Conservation (phyloP, 2,888 invertebrate species). For the Pseudolycoriella hygida region DNA sequence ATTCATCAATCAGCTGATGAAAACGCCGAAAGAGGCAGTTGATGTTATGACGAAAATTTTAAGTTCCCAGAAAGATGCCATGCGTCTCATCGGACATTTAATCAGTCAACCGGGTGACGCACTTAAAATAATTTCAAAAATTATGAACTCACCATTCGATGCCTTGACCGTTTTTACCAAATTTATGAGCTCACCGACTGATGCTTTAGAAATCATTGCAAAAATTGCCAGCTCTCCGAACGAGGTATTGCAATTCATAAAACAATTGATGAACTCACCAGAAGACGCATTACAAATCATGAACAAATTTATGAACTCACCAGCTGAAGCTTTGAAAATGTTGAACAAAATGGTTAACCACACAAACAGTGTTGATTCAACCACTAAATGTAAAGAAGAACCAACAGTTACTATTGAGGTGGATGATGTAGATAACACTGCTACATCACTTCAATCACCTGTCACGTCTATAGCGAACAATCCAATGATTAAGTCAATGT, state of each 20-base stretch:
- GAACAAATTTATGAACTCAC: conserved; percentile 29
- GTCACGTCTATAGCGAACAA: neutral
- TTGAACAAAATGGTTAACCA: conserved; percentile 23
- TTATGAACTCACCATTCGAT: conserved; percentile 30
- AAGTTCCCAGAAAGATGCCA: conserved; percentile 26
- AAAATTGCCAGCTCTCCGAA: conserved; percentile 28
- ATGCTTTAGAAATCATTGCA: conserved; percentile 28
- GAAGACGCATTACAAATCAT: conserved; percentile 28
- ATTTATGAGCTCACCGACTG: conserved; percentile 30
- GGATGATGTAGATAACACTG: neutral
- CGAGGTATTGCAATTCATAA: conserved; percentile 27
- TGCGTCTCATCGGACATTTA: conserved; percentile 25
- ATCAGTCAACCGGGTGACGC: conserved; percentile 28
- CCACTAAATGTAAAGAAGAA: conserved; percentile 4
- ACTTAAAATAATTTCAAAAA: conserved; percentile 28
- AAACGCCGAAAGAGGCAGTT: conserved; percentile 23
- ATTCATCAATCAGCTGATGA: conserved; percentile 26
- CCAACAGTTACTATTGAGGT: neutral
- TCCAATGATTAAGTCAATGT: conserved; percentile 9
- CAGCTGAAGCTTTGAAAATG: conserved; percentile 26
- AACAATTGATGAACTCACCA: conserved; percentile 27
- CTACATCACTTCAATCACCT: neutral
- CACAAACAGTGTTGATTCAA: conserved; percentile 4
- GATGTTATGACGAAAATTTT: conserved; percentile 24
- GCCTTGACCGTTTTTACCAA: conserved; percentile 29